Percentiles rank a stretch among this genome's conserved stretches.
phyloP scores from a whole-genome alignment of 2,797 vertebrate genomes.

The Parambassis ranga region DNA sequence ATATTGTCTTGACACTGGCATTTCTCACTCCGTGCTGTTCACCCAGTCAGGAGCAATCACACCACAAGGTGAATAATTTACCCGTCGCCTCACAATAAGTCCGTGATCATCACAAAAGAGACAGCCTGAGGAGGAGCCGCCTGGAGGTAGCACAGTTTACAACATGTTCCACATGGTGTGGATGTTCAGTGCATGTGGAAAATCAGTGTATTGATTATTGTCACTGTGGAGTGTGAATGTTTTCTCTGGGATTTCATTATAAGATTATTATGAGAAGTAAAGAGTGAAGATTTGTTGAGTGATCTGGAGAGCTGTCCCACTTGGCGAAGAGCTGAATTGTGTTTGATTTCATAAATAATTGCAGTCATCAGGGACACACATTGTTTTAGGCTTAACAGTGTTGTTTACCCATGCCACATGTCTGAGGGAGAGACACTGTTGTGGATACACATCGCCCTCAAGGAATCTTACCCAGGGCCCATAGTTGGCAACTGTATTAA shows the following conservation, averaged over 20 bases:
- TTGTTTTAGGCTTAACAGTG: conserved; percentile 84
- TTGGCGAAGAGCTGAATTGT: conserved; percentile 77
- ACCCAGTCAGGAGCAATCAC: conserved; percentile 59
- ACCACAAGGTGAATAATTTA: conserved; percentile 79
- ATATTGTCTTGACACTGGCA: conserved; percentile 73
- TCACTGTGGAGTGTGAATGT: background rate
- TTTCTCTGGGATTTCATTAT: background rate
- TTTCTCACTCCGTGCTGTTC: conserved; percentile 58
- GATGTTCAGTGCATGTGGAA: background rate
- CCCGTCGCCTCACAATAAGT: conserved; percentile 51
- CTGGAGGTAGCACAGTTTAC: conserved; percentile 44
- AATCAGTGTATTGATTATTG: conserved; percentile 12
- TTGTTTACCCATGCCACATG: conserved; percentile 85
- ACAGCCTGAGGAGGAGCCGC: conserved; percentile 33
- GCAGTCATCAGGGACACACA: conserved; percentile 79
- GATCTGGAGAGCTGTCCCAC: conserved; percentile 78
- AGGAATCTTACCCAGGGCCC: conserved; percentile 78
- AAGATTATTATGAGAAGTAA: conserved; percentile 15
- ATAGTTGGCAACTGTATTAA: conserved; percentile 76
- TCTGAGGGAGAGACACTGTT: conserved; percentile 79
- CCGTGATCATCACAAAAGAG: conserved; percentile 52
- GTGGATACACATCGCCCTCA: conserved; percentile 78
- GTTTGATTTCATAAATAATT: conserved; percentile 90
- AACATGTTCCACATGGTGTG: conserved; percentile 47
- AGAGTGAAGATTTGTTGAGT: conserved; percentile 56